A percentile compares a stretch with the other conserved stretches of the same genome.
Conservation (phyloP, 2,888 invertebrate genomes). For the Bellardia bayeri region DNA sequence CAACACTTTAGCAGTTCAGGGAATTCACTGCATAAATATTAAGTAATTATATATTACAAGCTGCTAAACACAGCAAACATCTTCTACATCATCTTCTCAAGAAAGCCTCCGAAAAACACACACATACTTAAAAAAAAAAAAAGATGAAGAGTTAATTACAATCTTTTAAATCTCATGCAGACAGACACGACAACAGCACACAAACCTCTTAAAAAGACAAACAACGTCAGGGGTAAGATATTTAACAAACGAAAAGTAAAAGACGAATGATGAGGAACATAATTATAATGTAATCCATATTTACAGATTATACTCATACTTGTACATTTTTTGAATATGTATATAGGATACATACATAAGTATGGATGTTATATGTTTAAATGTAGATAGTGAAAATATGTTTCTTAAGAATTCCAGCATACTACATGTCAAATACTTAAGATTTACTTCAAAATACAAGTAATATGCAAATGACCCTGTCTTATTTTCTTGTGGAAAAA, state of each 20-base stretch:
- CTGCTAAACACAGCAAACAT: conserved; percentile 14
- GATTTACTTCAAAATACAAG: conserved; percentile 38
- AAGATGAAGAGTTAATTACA: conserved; percentile 51
- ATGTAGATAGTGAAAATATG: conserved; percentile 5
- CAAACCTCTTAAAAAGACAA: conserved; percentile 47
- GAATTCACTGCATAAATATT: conserved; percentile 42
- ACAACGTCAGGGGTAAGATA: conserved; percentile 24
- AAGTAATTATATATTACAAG: conserved; percentile 26
- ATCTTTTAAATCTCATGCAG: conserved; percentile 48
- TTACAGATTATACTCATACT: conserved; percentile 44
- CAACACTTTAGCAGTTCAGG: conserved; percentile 37
- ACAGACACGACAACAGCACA: conserved; percentile 21
- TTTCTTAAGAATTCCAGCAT: conserved; percentile 56
- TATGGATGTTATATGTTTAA: neutral
- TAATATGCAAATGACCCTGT: conserved; percentile 70
- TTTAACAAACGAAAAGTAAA: neutral
- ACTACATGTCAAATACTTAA: conserved; percentile 51
- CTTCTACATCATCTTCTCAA: neutral
- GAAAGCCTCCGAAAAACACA: conserved; percentile 3
- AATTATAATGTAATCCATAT: conserved; percentile 65
- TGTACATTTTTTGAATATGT: conserved; percentile 7
- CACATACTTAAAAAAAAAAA: neutral
- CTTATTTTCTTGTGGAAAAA: conserved; percentile 34
- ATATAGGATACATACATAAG: neutral
- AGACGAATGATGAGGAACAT: conserved; percentile 37